Conservation (phyloP, 2,888 invertebrate species). For the Ormyrus pomaceus region DNA sequence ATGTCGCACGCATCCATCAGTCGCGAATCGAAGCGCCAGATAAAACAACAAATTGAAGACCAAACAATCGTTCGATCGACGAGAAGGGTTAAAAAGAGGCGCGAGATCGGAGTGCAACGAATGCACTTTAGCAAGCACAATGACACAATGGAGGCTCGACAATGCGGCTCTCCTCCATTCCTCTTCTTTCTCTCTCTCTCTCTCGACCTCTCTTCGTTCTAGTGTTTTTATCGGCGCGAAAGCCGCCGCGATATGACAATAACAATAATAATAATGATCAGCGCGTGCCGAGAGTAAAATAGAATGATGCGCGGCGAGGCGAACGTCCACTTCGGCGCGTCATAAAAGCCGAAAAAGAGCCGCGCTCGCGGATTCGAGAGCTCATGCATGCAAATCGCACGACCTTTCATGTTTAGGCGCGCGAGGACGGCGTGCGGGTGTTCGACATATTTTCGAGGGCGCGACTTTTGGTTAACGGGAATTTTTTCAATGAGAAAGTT, state of each 20-base stretch:
- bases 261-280: slow-evolving; percentile 33
- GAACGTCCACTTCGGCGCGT: not conserved
- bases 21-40: not conserved
- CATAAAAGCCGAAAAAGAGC: no score
- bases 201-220: not conserved
- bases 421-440: no score
- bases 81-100: not conserved
- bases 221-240: slow-evolving; percentile 39
- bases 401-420: no score
- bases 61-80: slow-evolving; percentile 9
- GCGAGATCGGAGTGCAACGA: not conserved
- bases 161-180: not conserved
- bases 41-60: slow-evolving; percentile 23
- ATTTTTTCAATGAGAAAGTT: no score
- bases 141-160: not conserved
- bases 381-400: no score
- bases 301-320: not conserved
- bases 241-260: slow-evolving; percentile 21
- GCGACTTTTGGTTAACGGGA: no score
- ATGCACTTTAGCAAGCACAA: slow-evolving; percentile 22
- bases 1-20: no score
- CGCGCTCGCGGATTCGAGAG: no score
- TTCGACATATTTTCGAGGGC: no score
- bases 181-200: no score
- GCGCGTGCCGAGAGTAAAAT: not conserved